Base-by-base conservation (phyloP, 35 echinoderm and acorn worm species). In the Ophioderma brevispina region DNA sequence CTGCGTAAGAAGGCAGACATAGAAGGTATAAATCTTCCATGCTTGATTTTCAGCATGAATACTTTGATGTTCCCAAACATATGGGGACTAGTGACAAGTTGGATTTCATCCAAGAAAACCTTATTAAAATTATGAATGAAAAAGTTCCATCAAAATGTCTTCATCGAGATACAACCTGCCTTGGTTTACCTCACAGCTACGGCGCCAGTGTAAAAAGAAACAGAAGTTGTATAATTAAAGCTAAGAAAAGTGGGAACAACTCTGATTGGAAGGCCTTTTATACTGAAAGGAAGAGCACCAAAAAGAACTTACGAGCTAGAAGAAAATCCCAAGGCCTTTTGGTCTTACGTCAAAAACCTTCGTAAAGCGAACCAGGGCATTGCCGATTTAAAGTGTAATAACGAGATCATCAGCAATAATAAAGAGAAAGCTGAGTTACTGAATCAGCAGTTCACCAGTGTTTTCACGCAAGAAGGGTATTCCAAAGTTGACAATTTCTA, bases 381-480 rank as follows among this genome's bases (percentile, higher is more conserved):
- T n/a, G n/a, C n/a, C n/a, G n/a, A n/a, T n/a, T n/a, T n/a, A n/a
- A n/a, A n/a, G n/a, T n/a, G n/a, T n/a, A n/a, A n/a, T n/a, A n/a
- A n/a, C 14, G 40, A 35, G 33, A 52, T 32, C 21, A 52, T 81
- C 38, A 63, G 84, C 13, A 89, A 75, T 81, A 55, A 87, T 31
- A 40, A n/a, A 78, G 4, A 35, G 31, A 39, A 34, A 40, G 37
- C 6, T 79, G 64, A n/a, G n/a, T n/a, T n/a, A n/a, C n/a, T n/a
- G n/a, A n/a, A n/a, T n/a, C n/a, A n/a, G n/a, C n/a, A n/a, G 52
- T 89, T 89, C 40, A 42, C 17, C 33, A 81, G 77, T 55, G 87
- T 89, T 18, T 89, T 82, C 39, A 82, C 87, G 28, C 19, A 89
- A 55, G 78, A 89, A 37, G 31, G 28, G 56, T 38, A 91, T 85